Percentiles rank a stretch among this genome's conserved stretches.
These are phyloP conservation scores for Microtus obscurus DNA, from an alignment of 2,797 vertebrate species.

Conservation along the genomic window DNA sequence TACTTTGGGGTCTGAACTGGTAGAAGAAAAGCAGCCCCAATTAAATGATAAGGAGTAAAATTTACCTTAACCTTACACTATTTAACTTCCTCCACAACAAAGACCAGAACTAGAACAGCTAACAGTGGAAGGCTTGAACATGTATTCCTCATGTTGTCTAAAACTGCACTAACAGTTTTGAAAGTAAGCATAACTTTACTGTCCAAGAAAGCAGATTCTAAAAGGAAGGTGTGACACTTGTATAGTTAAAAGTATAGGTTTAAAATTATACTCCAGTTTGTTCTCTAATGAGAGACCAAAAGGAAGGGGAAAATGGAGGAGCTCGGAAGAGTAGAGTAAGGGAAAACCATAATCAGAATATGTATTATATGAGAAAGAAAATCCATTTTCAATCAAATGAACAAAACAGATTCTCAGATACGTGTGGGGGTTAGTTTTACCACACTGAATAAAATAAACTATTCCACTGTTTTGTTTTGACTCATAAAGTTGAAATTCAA, in stretches of 20 bases:
- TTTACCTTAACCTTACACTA: constrained; percentile 14
- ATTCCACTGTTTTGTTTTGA: neutral
- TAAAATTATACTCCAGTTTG: neutral
- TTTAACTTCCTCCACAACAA: constrained; percentile 9
- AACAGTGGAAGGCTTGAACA: constrained; percentile 1
- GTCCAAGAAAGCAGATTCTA: constrained; percentile 76
- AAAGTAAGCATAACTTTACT: constrained; percentile 73
- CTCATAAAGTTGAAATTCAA: constrained; percentile 39
- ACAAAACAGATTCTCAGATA: constrained; percentile 50
- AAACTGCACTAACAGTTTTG: constrained; percentile 39
- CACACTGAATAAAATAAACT: constrained; percentile 47
- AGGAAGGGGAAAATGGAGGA: neutral
- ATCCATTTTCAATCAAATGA: neutral
- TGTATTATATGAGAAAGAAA: neutral
- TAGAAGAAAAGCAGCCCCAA: constrained; percentile 52
- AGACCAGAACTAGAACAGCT: neutral
- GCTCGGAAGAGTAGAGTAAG: neutral
- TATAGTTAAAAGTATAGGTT: constrained; percentile 31
- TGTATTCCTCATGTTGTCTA: neutral
- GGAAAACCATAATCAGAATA: neutral
- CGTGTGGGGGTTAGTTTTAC: constrained; percentile 35
- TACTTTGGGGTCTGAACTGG: constrained; percentile 48
- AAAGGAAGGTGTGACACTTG: constrained; percentile 74
- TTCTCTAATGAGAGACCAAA: neutral
- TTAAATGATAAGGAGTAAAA: constrained; percentile 51